phyloP scores from a whole-genome alignment of 2,113 vertebrate genomes.

The Rousettus leschenaultii region DNA sequence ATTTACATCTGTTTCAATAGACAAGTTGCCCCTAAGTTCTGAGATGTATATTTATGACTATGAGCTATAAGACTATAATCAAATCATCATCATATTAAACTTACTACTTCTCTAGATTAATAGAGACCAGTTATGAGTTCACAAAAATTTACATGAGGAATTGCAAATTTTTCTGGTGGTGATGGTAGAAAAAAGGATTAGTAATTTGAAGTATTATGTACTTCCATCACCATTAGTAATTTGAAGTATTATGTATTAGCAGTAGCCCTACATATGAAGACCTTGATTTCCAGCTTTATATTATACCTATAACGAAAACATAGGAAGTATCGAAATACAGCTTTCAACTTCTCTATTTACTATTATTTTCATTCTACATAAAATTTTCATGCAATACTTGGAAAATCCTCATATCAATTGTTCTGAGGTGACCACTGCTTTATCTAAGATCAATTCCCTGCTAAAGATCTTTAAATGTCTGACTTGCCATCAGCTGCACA shows the following conservation, averaged over 20 bases:
- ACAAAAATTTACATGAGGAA: not conserved
- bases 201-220: not conserved
- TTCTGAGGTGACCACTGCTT: not conserved
- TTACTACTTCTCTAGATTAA: not conserved
- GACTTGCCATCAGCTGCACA: not conserved
- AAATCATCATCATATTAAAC: not conserved
- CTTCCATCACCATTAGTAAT: not conserved
- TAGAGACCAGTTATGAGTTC: not conserved
- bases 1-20: not conserved
- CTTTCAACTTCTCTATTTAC: not conserved
- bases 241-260: not conserved
- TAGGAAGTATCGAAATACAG: not conserved
- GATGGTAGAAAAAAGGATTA: not conserved
- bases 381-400: not conserved
- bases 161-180: not conserved
- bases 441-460: not conserved
- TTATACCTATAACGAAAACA: not conserved
- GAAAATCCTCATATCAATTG: not conserved
- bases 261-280: not conserved
- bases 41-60: not conserved
- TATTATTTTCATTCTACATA: not conserved
- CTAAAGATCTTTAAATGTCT: not conserved
- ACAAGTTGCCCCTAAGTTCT: not conserved
- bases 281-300: not conserved
- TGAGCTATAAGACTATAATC: not conserved